A percentile compares a stretch with the other conserved stretches of the same genome.
These are phyloP conservation scores for Nixonia krombeini DNA, from an alignment of 1,140 invertebrate species.

Conservation along the genomic window DNA sequence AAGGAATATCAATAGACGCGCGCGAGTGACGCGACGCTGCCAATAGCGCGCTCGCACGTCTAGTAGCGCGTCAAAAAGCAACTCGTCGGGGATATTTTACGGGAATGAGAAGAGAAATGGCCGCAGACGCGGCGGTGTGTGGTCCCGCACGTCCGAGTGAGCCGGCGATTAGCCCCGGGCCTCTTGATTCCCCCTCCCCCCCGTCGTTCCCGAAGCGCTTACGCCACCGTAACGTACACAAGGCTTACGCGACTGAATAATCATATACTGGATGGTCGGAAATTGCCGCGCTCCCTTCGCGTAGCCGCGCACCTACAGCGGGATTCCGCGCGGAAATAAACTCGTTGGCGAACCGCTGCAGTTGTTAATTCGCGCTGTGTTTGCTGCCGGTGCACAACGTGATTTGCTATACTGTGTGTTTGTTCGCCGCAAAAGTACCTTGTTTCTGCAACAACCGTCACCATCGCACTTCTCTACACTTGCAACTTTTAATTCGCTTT, in stretches of 20 bases:
- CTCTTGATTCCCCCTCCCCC: constrained; percentile 42
- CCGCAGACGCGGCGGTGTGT: constrained; percentile 41
- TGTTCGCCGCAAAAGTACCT: no score
- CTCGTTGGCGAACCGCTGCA: no score
- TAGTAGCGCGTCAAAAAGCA: constrained; percentile 24
- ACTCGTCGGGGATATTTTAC: constrained; percentile 49
- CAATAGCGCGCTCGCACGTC: constrained; percentile 23
- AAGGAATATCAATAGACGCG: constrained; percentile 33
- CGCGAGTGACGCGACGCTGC: constrained; percentile 12
- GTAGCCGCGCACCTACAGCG: no score
- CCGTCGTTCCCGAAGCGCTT: constrained; percentile 16
- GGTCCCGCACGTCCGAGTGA: constrained; percentile 44
- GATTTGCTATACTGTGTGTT: no score
- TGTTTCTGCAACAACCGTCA: no score
- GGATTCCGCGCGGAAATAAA: no score
- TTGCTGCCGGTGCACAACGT: no score
- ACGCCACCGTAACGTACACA: constrained; percentile 23
- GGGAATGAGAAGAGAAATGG: constrained; percentile 44
- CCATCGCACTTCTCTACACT: no score
- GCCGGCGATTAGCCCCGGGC: constrained; percentile 52
- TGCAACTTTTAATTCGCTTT: no score
- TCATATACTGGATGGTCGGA: not conserved
- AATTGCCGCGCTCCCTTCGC: not conserved
- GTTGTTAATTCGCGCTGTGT: no score
- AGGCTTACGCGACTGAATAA: constrained; percentile 3